phyloP scores from a whole-genome alignment of 2,797 vertebrate genomes.

The Pygocentrus nattereri region DNA sequence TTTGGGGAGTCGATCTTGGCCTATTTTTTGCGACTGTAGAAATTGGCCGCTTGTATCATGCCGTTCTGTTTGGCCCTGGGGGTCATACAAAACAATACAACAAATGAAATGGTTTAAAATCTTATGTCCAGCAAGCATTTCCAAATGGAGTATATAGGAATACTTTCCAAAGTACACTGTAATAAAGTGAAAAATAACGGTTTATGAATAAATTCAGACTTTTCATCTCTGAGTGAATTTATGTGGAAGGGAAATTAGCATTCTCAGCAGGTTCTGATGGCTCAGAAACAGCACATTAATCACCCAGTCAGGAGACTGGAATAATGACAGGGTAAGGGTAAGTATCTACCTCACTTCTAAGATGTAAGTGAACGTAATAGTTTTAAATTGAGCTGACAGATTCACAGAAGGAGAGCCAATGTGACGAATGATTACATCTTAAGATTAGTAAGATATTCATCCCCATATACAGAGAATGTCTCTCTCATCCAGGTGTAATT shows the following conservation, averaged over 20 bases:
- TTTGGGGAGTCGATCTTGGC: neutral
- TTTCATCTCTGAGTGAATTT: neutral
- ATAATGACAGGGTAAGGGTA: slow-evolving; percentile 20
- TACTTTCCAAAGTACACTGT: neutral
- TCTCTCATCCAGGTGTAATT: neutral
- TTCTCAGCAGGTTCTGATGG: slow-evolving; percentile 31
- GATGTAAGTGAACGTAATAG: slow-evolving; percentile 13
- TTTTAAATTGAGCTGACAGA: slow-evolving; percentile 1
- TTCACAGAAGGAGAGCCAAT: neutral
- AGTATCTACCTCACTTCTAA: neutral
- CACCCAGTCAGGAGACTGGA: slow-evolving; percentile 8
- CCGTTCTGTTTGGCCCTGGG: slow-evolving; percentile 33
- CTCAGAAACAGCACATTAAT: slow-evolving; percentile 27
- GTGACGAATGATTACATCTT: neutral
- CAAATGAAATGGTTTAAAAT: neutral
- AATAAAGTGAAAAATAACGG: neutral
- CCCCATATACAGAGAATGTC: neutral
- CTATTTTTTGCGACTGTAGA: slow-evolving; percentile 43
- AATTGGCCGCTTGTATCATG: slow-evolving; percentile 44
- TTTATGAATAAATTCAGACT: neutral
- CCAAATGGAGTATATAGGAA: neutral
- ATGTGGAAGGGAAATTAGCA: slow-evolving; percentile 18
- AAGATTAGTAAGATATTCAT: neutral
- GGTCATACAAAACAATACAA: slow-evolving; percentile 8
- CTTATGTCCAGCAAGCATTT: neutral